Conservation (phyloP, 2,888 invertebrate genomes). For the Noctua pronuba region DNA sequence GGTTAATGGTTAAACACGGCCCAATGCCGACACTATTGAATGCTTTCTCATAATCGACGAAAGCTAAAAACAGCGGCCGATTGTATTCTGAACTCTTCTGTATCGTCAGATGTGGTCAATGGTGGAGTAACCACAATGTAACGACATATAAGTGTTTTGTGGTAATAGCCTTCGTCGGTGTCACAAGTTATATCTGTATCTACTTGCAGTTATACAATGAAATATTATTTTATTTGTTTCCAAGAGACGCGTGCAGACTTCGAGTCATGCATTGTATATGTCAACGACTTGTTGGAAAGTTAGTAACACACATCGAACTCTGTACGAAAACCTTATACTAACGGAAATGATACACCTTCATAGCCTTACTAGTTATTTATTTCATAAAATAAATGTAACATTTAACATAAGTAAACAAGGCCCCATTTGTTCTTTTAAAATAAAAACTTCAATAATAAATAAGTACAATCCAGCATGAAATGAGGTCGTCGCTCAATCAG, state of each 20-base stretch:
- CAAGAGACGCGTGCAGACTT: too few relatives aligned
- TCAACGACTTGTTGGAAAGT: not conserved
- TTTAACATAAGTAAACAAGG: not conserved
- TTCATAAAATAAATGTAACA: not conserved
- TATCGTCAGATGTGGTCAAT: too few relatives aligned
- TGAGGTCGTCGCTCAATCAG: conserved; percentile 30
- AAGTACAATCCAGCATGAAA: conserved; percentile 9
- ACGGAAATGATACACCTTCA: not conserved
- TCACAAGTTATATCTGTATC: not conserved
- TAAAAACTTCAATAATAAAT: conserved; percentile 14
- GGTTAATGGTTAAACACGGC: not conserved
- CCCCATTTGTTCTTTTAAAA: not conserved
- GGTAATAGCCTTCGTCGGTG: too few relatives aligned
- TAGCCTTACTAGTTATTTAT: conserved; percentile 18
- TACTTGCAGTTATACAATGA: not conserved
- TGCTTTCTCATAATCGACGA: not conserved
- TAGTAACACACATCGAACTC: not conserved
- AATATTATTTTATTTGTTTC: too few relatives aligned
- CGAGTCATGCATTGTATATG: too few relatives aligned
- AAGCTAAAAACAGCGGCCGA: not conserved
- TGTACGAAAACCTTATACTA: not conserved
- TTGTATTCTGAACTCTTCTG: not conserved
- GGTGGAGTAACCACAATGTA: too few relatives aligned
- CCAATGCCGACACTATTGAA: not conserved
- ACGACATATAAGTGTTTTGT: too few relatives aligned